Evolutionary conservation across 2,797 vertebrate species (phyloP).

Genomic region (Phoxinus dragarum): DNA sequence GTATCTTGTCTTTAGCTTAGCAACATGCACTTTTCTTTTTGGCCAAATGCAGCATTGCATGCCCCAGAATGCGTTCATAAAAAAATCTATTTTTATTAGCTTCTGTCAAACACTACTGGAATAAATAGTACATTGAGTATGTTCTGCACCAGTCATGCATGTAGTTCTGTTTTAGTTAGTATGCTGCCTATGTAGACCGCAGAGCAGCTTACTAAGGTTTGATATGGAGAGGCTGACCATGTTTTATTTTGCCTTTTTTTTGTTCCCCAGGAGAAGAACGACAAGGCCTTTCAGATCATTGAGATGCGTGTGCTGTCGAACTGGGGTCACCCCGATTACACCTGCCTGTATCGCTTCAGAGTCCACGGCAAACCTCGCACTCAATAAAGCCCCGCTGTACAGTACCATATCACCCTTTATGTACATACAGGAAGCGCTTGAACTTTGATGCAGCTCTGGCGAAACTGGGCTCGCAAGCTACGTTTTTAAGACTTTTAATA

Average conservation of each 20-base stretch:
- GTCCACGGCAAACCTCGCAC: slow-evolving; percentile 86
- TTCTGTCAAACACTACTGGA: not conserved
- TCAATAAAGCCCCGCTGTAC: slow-evolving; percentile 61
- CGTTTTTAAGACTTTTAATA: slow-evolving; percentile 50
- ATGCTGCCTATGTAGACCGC: not conserved
- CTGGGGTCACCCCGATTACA: slow-evolving; percentile 95
- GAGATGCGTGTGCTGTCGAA: slow-evolving; percentile 93
- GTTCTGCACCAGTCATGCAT: not conserved
- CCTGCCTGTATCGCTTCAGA: slow-evolving; percentile 94
- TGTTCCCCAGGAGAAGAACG: slow-evolving; percentile 77
- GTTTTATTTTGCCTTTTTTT: not conserved
- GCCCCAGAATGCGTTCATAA: not conserved
- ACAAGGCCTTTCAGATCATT: slow-evolving; percentile 88
- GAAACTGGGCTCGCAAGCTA: slow-evolving; percentile 28
- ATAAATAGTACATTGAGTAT: not conserved
- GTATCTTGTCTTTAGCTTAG: not conserved
- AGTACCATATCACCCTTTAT: slow-evolving; percentile 62
- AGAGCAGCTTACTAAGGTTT: not conserved
- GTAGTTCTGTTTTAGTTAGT: not conserved
- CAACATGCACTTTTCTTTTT: not conserved
- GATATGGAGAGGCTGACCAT: not conserved
- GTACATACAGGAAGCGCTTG: slow-evolving; percentile 69
- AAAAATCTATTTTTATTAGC: not conserved
- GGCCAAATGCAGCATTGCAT: not conserved
- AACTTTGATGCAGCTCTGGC: not conserved